Conservation (phyloP, 2,113 vertebrate species). For the Callopanchax toddi region DNA sequence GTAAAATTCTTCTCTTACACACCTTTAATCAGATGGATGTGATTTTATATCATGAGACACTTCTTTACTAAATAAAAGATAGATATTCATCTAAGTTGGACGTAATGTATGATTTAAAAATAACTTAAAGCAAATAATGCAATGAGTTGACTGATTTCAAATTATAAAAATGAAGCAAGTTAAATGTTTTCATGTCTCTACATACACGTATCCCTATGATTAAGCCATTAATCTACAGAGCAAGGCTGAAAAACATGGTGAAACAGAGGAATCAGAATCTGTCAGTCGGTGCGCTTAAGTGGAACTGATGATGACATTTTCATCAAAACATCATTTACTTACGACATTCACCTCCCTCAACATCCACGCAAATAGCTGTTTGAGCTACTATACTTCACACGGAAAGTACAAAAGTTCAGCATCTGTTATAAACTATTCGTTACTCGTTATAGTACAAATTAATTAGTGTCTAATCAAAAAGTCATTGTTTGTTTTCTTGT, state of each 20-base stretch:
- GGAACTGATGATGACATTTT: slow-evolving; percentile 55
- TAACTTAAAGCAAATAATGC: too few relatives aligned
- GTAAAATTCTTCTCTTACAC: neutral
- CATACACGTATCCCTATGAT: slow-evolving; percentile 21
- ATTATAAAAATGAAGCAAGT: slow-evolving; percentile 33
- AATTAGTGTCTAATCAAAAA: slow-evolving; percentile 15
- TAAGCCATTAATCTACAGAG: slow-evolving; percentile 22
- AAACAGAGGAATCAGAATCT: slow-evolving; percentile 47
- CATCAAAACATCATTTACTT: slow-evolving; percentile 39
- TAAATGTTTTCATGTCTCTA: slow-evolving; percentile 17
- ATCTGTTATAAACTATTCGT: neutral
- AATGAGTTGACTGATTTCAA: too few relatives aligned
- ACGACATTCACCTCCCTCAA: slow-evolving; percentile 11
- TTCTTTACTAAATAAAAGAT: too few relatives aligned
- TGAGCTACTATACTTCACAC: neutral
- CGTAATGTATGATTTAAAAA: too few relatives aligned
- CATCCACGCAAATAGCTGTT: neutral
- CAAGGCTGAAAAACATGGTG: slow-evolving; percentile 21
- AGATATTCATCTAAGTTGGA: too few relatives aligned
- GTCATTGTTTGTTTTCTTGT: slow-evolving; percentile 10
- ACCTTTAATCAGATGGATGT: neutral
- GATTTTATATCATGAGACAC: neutral
- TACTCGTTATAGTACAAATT: slow-evolving; percentile 1
- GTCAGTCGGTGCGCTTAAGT: slow-evolving; percentile 41
- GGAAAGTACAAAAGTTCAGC: slow-evolving; percentile 12